Evolutionary conservation across 2,113 vertebrate species (phyloP), one percentile per base, ranked within the genome.

Genomic region (Elachura formosa): DNA sequence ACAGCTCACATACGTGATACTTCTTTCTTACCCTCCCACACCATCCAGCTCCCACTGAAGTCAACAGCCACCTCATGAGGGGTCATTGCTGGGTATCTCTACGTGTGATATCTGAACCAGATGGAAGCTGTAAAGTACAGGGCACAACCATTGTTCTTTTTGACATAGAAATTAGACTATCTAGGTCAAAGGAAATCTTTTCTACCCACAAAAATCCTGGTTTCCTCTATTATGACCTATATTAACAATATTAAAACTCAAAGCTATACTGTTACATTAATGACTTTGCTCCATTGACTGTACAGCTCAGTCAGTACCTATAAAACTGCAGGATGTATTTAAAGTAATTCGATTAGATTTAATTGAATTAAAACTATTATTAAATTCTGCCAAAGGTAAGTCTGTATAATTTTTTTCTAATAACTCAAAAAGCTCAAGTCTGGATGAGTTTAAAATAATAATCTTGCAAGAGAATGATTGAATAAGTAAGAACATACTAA

Each of bases 371-470:
- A 97, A 97, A 92, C 75, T 88, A 79, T 73, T 84, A 93, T 96
- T 97, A 94, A 94, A 90, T 97, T 97, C 94, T 86, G 36, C 63
- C 71, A 90, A 96, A 97, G 96, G 90, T 96, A 96, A 84, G 83
- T 86, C 94, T 95, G 66, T 89, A 76, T 62, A 90, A 87, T 91
- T 90, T 91, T 96, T 92, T 96, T 93, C 93, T 95, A 96, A 97
- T 98, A 98, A 93, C 78, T 69, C 87, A 96, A 97, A 98, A 95
- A 98, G 95, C 97, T 97, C 66, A 95, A 85, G 93, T 97, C 95
- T 96, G 87, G 72, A 97, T 93, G 97, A 97, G 68, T 97, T 98
- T 96, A 96, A 97, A 97, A 96, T 97, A 97, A 96, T 97, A 96
- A 94, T 87, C 76, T 74, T 95, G 76, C 79, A 95, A 87, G 89